phyloP scores from a whole-genome alignment of 2,797 vertebrate genomes.

The Premnoplex brunnescens region DNA sequence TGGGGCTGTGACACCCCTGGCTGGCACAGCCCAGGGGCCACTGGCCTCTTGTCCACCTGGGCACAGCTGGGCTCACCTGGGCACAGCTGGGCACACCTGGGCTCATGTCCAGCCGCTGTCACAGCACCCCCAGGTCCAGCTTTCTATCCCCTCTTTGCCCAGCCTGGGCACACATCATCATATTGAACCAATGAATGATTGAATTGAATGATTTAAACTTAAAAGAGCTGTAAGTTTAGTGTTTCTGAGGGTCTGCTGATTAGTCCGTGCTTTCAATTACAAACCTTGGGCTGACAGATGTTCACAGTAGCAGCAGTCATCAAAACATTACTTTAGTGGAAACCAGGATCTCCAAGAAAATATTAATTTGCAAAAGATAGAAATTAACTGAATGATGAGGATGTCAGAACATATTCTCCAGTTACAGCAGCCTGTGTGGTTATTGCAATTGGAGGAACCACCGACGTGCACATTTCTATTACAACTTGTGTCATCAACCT shows the following conservation, averaged over 20 bases:
- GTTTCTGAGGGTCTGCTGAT: not conserved
- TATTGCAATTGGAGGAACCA: not conserved
- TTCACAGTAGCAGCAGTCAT: not conserved
- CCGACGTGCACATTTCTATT: not conserved
- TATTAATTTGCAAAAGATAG: not conserved
- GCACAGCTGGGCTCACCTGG: no score
- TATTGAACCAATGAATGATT: not conserved
- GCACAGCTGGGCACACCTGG: no score
- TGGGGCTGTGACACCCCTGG: no score
- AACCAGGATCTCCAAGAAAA: not conserved
- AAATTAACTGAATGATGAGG: not conserved
- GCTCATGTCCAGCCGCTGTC: not conserved
- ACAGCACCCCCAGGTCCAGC: not conserved
- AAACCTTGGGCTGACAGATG: not conserved
- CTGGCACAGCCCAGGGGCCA: not conserved
- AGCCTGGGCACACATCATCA: no score
- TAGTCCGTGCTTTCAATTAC: not conserved
- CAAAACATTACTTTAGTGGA: not conserved
- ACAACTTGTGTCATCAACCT: not conserved
- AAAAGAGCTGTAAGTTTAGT: not conserved
- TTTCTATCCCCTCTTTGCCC: not conserved
- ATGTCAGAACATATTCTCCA: not conserved
- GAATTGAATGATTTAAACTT: not conserved
- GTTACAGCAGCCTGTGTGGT: no score
- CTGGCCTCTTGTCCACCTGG: not conserved